Conservation (phyloP, 2,113 vertebrate species). For the Tenrec ecaudatus region DNA sequence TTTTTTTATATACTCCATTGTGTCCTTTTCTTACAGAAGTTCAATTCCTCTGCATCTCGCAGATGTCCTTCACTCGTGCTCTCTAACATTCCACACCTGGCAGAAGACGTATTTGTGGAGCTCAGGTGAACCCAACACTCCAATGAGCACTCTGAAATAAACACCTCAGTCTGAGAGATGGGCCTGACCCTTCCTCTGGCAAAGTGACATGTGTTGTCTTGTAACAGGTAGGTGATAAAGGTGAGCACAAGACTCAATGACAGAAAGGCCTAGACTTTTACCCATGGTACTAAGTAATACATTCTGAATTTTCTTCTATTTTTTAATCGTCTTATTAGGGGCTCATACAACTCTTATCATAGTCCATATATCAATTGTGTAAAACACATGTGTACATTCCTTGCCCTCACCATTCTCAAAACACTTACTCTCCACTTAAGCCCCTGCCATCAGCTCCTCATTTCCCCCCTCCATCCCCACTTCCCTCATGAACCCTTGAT, state of each 20-base stretch:
- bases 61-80: background rate
- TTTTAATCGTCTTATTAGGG: too few relatives aligned
- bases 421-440: too few relatives aligned
- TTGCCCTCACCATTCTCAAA: too few relatives aligned
- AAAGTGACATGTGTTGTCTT: background rate
- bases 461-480: too few relatives aligned
- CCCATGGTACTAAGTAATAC: background rate
- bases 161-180: background rate
- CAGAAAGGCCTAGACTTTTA: background rate
- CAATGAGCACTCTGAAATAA: background rate
- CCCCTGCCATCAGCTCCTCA: too few relatives aligned
- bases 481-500: too few relatives aligned
- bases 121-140: background rate
- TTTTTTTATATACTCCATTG: background rate
- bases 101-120: background rate
- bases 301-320: background rate
- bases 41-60: background rate
- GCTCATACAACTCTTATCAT: too few relatives aligned
- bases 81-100: background rate
- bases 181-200: background rate
- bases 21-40: conserved; percentile 10
- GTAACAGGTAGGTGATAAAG: background rate
- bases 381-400: too few relatives aligned
- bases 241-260: background rate
- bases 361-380: too few relatives aligned